A percentile compares a stretch with the other conserved stretches of the same genome.
Conservation (phyloP, 2,113 vertebrate species). For the Toxostoma redivivum region DNA sequence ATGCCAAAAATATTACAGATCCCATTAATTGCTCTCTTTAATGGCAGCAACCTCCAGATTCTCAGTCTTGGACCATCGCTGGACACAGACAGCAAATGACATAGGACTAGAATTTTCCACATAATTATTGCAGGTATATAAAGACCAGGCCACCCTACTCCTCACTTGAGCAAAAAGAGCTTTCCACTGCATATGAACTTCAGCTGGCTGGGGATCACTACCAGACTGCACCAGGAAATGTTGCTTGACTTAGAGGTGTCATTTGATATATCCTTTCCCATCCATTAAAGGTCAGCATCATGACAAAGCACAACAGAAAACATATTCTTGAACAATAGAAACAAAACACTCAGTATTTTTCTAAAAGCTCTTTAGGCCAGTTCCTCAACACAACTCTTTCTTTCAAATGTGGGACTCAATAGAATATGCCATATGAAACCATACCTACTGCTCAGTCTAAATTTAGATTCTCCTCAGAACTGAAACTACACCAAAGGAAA, state of each 20-base stretch:
- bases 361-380: background rate
- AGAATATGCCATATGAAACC: background rate
- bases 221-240: background rate
- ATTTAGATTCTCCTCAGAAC: conserved; percentile 40
- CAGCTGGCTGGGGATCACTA: background rate
- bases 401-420: background rate
- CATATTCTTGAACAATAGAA: background rate
- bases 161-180: background rate
- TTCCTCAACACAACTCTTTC: background rate
- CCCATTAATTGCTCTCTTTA: background rate
- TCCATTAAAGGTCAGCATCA: background rate
- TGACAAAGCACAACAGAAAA: background rate
- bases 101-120: background rate
- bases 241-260: background rate
- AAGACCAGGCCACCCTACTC: background rate
- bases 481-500: background rate
- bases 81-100: background rate
- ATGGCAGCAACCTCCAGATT: background rate
- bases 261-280: background rate
- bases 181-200: background rate
- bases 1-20: background rate
- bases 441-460: background rate
- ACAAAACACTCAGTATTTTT: background rate
- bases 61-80: background rate
- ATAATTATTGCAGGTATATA: background rate